Conservation (phyloP, 2,888 invertebrate species). For the Drosophila bunnanda region DNA sequence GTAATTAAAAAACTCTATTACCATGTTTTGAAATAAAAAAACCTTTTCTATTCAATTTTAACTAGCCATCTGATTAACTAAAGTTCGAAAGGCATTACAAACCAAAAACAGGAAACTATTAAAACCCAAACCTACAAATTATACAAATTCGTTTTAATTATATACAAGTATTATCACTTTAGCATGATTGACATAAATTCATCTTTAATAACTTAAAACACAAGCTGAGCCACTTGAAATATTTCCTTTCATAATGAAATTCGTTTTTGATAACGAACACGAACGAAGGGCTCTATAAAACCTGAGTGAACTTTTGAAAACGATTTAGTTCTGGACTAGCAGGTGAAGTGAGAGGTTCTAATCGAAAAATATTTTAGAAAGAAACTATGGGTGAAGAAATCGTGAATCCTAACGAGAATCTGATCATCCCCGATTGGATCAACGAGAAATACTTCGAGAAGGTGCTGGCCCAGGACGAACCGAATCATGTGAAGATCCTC, state of each 20-base stretch:
- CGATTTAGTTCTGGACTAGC: slow-evolving; percentile 12
- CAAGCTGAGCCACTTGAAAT: not conserved
- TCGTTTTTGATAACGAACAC: slow-evolving; percentile 10
- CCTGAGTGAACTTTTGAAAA: not conserved
- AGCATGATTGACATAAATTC: not conserved
- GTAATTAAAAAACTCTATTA: too few species aligned
- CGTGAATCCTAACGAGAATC: slow-evolving; percentile 71
- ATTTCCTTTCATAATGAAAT: not conserved
- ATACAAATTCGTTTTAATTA: not conserved
- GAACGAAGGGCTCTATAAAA: slow-evolving; percentile 16
- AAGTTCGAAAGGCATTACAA: not conserved
- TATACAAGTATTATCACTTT: not conserved
- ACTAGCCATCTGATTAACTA: not conserved
- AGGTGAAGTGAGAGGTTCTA: slow-evolving; percentile 2
- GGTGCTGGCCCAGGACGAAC: slow-evolving; percentile 69
- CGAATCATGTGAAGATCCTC: slow-evolving; percentile 57
- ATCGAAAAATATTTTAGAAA: not conserved
- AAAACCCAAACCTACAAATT: not conserved
- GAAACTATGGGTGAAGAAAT: slow-evolving; percentile 40
- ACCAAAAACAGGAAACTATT: not conserved
- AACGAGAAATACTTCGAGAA: slow-evolving; percentile 68
- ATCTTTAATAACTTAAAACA: not conserved
- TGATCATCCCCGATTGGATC: slow-evolving; percentile 75
- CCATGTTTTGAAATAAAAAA: not conserved
- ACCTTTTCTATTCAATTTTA: not conserved